phyloP scores from a whole-genome alignment of 1,140 invertebrate genomes.

The Penaeus chinensis region DNA sequence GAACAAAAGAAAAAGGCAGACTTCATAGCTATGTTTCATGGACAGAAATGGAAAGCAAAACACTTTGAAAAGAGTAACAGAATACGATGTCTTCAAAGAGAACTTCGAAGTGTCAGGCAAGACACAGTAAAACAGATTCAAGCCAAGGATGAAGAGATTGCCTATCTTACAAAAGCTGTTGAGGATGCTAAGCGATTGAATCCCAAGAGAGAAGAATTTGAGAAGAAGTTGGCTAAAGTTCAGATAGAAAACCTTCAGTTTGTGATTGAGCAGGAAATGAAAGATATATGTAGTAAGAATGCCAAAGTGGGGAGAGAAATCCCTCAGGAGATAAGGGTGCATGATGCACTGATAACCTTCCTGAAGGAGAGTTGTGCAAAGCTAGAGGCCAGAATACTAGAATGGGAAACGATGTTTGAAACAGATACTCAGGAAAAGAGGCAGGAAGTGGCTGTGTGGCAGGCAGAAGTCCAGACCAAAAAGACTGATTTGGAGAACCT shows the following conservation, averaged over 20 bases:
- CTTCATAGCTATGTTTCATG: constrained; percentile 49
- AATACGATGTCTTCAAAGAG: constrained; percentile 33
- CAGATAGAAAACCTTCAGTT: constrained; percentile 52
- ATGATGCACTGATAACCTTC: constrained; percentile 38
- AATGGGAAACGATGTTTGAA: constrained; percentile 37
- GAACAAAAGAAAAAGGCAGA: constrained; percentile 45
- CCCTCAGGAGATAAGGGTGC: constrained; percentile 46
- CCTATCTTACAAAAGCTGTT: constrained; percentile 30
- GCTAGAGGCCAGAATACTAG: constrained; percentile 21
- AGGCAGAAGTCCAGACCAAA: constrained; percentile 36
- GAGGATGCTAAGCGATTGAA: constrained; percentile 30
- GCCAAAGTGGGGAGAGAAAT: constrained; percentile 48
- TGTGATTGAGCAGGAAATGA: constrained; percentile 38
- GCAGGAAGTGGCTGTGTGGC: constrained; percentile 42
- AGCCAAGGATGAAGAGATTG: constrained; percentile 44
- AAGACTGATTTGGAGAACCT: constrained; percentile 22
- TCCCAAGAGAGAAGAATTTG: constrained; percentile 43
- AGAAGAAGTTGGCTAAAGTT: constrained; percentile 42
- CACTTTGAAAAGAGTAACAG: constrained; percentile 39
- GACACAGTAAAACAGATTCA: constrained; percentile 35
- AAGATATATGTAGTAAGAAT: constrained; percentile 32
- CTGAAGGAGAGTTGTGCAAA: constrained; percentile 44
- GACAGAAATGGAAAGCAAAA: constrained; percentile 46
- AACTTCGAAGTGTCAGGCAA: constrained; percentile 15
- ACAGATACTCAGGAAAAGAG: constrained; percentile 36